A percentile compares a stretch with the other conserved stretches of the same genome.
Evolutionary conservation across 2,113 vertebrate species (phyloP).

Genomic region (Herpailurus yagouaroundi): DNA sequence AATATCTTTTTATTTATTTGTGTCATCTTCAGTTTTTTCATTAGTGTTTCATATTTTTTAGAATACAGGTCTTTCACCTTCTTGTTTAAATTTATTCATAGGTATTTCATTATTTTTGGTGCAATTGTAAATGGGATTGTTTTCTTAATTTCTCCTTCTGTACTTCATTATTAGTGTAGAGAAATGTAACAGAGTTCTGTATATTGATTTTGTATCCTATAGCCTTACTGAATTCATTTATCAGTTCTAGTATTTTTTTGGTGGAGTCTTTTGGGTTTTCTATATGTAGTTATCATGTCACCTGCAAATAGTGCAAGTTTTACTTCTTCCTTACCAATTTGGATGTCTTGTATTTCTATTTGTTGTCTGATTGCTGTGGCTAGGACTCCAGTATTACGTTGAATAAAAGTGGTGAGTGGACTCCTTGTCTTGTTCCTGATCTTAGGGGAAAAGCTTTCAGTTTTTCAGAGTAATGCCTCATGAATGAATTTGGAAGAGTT

Average conservation of each 20-base stretch:
- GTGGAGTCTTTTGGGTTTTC: not conserved
- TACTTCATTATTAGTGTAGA: not conserved
- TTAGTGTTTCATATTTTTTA: not conserved
- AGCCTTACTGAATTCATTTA: not conserved
- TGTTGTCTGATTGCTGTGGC: not conserved
- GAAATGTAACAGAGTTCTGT: not conserved
- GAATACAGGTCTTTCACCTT: no score
- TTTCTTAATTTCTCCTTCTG: not conserved
- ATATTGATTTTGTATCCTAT: not conserved
- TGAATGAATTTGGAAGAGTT: not conserved
- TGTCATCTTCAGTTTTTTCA: not conserved
- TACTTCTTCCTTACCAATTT: not conserved
- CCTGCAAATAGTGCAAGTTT: not conserved
- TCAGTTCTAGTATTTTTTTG: not conserved
- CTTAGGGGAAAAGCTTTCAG: not conserved
- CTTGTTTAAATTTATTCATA: not conserved
- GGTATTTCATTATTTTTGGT: not conserved
- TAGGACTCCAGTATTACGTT: not conserved
- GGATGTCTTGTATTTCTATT: not conserved
- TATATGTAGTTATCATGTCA: not conserved
- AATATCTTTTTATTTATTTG: not conserved
- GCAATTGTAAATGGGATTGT: not conserved
- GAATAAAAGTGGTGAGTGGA: not conserved
- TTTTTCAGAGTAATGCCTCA: not conserved
- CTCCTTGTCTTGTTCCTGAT: not conserved